These are phyloP conservation scores for Phalacrocorax pelagicus DNA, from an alignment of 2,113 vertebrate genomes.

Conservation along the genomic window DNA sequence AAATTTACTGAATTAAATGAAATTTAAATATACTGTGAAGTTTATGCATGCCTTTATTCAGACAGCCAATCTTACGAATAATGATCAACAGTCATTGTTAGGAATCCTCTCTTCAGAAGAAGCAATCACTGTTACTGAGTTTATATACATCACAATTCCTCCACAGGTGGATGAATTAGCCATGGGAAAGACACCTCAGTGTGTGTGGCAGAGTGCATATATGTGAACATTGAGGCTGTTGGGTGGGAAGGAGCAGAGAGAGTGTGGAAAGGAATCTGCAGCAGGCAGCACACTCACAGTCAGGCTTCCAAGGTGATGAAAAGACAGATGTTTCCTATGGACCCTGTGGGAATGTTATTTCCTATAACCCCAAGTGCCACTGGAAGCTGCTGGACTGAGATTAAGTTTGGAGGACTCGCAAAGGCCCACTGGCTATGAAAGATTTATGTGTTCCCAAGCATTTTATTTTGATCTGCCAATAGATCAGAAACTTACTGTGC, in stretches of 20 bases:
- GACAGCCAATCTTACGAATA: neutral
- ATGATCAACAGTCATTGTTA: neutral
- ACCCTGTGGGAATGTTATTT: neutral
- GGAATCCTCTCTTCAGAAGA: neutral
- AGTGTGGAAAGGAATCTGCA: accelerated
- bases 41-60: neutral
- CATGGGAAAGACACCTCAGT: neutral
- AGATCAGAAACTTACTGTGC: neutral
- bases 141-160: neutral
- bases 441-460: neutral
- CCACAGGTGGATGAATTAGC: neutral
- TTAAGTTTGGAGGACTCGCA: neutral
- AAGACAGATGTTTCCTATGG: neutral
- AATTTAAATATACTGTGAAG: neutral
- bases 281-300: accelerated
- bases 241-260: neutral
- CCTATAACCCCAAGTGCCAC: neutral
- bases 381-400: neutral
- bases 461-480: neutral
- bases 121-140: neutral
- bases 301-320: neutral
- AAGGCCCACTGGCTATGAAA: neutral
- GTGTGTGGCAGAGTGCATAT: neutral
- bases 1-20: neutral
- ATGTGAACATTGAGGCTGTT: neutral